Conservation (phyloP, 2,797 vertebrate species). For the Brachyrhaphis roseni region DNA sequence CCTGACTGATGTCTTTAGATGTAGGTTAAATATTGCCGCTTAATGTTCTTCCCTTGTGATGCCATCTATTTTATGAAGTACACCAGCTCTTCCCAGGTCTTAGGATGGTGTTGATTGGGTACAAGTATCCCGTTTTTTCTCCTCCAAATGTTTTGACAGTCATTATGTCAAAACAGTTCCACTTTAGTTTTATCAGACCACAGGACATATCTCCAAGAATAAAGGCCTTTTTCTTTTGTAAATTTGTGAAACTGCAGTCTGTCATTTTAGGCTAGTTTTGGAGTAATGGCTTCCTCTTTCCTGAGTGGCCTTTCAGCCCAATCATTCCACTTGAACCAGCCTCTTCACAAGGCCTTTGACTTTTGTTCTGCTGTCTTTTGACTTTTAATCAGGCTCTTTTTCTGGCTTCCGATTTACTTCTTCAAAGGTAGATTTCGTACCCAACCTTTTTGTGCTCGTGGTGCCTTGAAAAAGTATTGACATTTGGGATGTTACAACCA, state of each 20-base stretch:
- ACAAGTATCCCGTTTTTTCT: too few relatives aligned
- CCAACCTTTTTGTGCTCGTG: not conserved
- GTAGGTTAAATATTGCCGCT: too few relatives aligned
- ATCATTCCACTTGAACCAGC: not conserved
- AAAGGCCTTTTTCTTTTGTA: too few relatives aligned
- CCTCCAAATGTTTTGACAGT: too few relatives aligned
- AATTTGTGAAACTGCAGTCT: not conserved
- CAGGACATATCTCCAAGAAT: too few relatives aligned
- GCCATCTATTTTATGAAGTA: too few relatives aligned
- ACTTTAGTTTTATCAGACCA: too few relatives aligned
- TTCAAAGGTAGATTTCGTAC: not conserved
- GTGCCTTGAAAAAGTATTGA: not conserved
- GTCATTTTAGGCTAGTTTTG: not conserved
- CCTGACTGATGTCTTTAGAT: too few relatives aligned
- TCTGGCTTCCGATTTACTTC: constrained; percentile 12
- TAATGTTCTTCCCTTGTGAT: too few relatives aligned
- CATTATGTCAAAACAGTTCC: too few relatives aligned
- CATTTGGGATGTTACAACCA: not conserved
- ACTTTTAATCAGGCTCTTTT: constrained; percentile 12
- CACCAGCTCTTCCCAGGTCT: too few relatives aligned
- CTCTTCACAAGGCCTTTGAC: not conserved
- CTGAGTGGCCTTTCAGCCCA: not conserved
- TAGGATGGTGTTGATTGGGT: too few relatives aligned
- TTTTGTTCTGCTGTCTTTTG: not conserved
- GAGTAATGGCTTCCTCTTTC: not conserved